phyloP scores from a whole-genome alignment of 2,797 vertebrate genomes.

The Orientallactaga sibirica region DNA sequence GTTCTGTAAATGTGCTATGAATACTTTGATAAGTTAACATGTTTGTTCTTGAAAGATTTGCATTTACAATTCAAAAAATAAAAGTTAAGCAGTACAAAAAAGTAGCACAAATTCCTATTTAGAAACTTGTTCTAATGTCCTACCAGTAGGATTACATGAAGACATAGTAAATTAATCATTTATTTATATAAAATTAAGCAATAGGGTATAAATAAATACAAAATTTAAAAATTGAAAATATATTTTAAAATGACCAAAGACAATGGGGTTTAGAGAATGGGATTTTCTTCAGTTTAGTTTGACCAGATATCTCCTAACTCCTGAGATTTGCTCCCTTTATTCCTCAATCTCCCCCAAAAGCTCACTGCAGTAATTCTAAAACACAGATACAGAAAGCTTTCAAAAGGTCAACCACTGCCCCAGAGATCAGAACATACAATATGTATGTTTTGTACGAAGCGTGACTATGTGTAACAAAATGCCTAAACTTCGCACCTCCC shows the following conservation, averaged over 20 bases:
- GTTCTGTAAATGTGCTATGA: background rate
- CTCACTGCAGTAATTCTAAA: background rate
- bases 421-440: background rate
- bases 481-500: background rate
- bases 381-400: background rate
- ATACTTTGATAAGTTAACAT: background rate
- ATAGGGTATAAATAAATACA: background rate
- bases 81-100: constrained; percentile 4
- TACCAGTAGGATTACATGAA: background rate
- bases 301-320: background rate
- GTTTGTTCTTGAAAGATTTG: background rate
- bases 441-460: background rate
- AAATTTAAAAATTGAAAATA: background rate
- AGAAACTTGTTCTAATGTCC: background rate
- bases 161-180: background rate
- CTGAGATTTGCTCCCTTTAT: background rate
- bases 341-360: background rate
- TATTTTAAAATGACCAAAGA: background rate
- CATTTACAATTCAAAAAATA: constrained; percentile 14
- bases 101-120: background rate
- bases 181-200: constrained; percentile 37
- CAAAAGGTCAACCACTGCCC: background rate
- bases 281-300: background rate
- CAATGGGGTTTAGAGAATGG: background rate
- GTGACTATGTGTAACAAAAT: background rate